Evolutionary conservation across 2,113 vertebrate species (phyloP), one percentile per base, ranked within the genome.

Genomic region (Microtus ochrogaster): DNA sequence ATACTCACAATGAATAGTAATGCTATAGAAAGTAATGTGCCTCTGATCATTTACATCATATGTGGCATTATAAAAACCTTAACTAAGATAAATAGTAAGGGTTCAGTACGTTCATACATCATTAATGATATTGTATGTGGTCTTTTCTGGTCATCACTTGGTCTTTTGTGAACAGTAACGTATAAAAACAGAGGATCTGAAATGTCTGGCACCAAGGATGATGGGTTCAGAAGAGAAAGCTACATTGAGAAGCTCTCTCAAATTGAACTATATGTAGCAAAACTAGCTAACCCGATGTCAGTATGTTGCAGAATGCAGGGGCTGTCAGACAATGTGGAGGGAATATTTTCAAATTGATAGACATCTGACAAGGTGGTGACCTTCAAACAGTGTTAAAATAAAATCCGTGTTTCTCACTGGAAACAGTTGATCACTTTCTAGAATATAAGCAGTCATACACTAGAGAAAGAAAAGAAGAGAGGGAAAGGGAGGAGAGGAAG

Each of bases 351-450:
- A 92, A 95, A 74, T 90, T 95, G 90, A 89, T 70, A 5, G 49
- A 78, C 92, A 95, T 89, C 39, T 94, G 92, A 96, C 94, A 95
- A 91, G 65, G 88, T 7, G 90, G 68, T 89, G 92, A 92, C 76
- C 47, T 95, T 97, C 73, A 94, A 86, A 90, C 77, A 96, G 85
- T 68, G 91, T 96, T 96, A 91, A 90, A 96, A 91, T 92, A 93
- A 96, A 95, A 91, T 76, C 19, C 2, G 47, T 92, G 88, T 91
- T 96, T 68, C 73, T 83, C 58, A 4, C 39, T 92, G 28, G 72
- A 94, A 49, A 92, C 30, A 81, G 82, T 94, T 94, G 68, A 94
- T 91, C 76, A 92, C 52, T 92, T 93, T 94, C 55, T 92, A 86
- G 55, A 89, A 90, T 90, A 88, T 39, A 16, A 55, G 73, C 1